Conservation (phyloP, 2,888 invertebrate species). For the Cephus pygmeus region DNA sequence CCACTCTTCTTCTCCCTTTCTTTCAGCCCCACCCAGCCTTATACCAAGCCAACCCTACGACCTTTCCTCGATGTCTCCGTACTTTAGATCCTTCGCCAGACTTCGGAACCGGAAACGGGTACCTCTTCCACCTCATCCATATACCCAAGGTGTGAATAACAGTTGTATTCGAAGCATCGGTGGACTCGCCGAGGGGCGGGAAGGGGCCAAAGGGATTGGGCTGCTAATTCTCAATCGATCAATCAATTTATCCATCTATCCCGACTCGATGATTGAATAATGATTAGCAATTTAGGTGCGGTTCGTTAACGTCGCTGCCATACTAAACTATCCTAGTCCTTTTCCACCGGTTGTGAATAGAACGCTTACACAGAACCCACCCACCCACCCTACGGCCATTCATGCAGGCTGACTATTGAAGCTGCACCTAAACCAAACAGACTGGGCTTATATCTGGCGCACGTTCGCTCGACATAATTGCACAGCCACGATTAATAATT, state of each 20-base stretch:
- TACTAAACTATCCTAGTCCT: neutral
- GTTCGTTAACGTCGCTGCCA: neutral
- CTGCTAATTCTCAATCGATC: neutral
- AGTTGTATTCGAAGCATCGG: neutral
- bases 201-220: conserved; percentile 17
- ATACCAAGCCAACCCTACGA: too few species aligned
- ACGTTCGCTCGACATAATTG: conserved; percentile 48
- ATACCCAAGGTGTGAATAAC: neutral
- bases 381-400: neutral
- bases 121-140: neutral
- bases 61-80: neutral
- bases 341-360: neutral
- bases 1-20: conserved; percentile 15
- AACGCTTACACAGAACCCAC: neutral
- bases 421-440: neutral
- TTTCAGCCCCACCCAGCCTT: too few species aligned
- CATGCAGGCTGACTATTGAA: neutral
- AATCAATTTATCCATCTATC: neutral
- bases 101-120: neutral
- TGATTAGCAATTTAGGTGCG: neutral
- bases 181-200: neutral
- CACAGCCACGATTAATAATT: conserved; percentile 61
- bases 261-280: neutral
- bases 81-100: neutral
- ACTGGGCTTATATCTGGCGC: neutral